These are phyloP conservation scores for Eristalinus sepulchralis DNA, from an alignment of 2,888 invertebrate genomes.

Conservation along the genomic window DNA sequence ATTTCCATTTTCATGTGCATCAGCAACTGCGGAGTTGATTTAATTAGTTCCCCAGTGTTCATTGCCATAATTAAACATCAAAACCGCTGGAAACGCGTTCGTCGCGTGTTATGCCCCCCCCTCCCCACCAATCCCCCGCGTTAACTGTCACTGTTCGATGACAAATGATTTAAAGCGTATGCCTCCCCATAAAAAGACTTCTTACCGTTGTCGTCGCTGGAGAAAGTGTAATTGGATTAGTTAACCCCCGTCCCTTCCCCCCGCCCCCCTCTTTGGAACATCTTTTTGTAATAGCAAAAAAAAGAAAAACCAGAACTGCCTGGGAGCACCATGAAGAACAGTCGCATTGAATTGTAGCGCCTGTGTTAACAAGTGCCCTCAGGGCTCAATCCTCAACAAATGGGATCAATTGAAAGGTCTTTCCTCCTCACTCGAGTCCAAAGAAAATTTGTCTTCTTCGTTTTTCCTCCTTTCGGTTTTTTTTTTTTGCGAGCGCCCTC, in stretches of 20 bases:
- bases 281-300: not conserved
- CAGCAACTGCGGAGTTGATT: not conserved
- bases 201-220: not conserved
- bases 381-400: not conserved
- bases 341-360: not conserved
- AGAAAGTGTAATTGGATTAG: not conserved
- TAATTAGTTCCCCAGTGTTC: not conserved
- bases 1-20: not conserved
- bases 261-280: not conserved
- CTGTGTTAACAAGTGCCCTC: constrained; percentile 6
- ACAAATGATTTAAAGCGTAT: not conserved
- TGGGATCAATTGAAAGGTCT: constrained; percentile 26
- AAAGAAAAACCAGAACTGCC: not conserved
- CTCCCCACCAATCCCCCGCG: not conserved
- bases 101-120: not conserved
- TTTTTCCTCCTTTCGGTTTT: too few relatives aligned
- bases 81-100: not conserved
- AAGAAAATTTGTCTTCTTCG: not conserved
- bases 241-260: not conserved
- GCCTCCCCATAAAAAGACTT: not conserved
- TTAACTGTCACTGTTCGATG: not conserved
- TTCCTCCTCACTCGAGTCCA: not conserved
- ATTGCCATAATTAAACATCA: not conserved
- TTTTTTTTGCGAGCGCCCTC: not conserved
- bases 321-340: not conserved